Base-by-base conservation (phyloP, 2,113 vertebrate genomes). In the Lasiurus borealis region DNA sequence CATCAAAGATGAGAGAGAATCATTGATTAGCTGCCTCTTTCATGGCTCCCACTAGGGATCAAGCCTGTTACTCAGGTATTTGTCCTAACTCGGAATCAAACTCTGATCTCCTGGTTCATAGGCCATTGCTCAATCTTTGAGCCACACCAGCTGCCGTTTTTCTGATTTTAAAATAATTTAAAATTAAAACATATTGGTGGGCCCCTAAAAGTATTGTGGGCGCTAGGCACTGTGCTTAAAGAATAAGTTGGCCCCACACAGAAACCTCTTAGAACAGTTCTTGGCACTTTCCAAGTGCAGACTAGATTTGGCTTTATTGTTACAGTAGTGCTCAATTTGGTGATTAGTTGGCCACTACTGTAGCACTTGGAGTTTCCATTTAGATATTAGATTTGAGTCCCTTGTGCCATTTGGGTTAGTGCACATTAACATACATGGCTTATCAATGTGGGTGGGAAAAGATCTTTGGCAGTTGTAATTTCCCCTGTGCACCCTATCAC, bases 91-190 rank as follows among this genome's bases (percentile, higher is more conserved):
- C 23, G 59, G 23, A 62, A 27, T 62, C 23, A 62, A 27, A 62
- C 25, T 62, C 59, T 62, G 59, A 62, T 27, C 59, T 62, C 59
- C 59, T 62, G 59, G 25, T 62, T 62, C 59, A 62, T 62, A 62
- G 59, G 59, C 59, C 59, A 62, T 62, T 62, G 10, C 59, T 27
- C 59, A 62, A 62, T 25, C 59, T 27, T 62, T 62, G 25, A 62
- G 59, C 59, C 59, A 62, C 25, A 62, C 59, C 59, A 62, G 23
- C 59, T 62, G 59, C 10, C 1, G 23, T 77, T 88, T 93, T 92
- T 85, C 54, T 88, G 44, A 73, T 75, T 92, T 96, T 85, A 76
- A 90, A 92, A 91, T 16, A 94, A n/a, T 73, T 80, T 73, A 62
- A 95, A 90, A 69, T 89, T 57, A 68, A 76, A 31, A 54, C 10